Evolutionary conservation across 2,888 invertebrate genomes (phyloP).

Genomic region (Oasisia sp.): DNA sequence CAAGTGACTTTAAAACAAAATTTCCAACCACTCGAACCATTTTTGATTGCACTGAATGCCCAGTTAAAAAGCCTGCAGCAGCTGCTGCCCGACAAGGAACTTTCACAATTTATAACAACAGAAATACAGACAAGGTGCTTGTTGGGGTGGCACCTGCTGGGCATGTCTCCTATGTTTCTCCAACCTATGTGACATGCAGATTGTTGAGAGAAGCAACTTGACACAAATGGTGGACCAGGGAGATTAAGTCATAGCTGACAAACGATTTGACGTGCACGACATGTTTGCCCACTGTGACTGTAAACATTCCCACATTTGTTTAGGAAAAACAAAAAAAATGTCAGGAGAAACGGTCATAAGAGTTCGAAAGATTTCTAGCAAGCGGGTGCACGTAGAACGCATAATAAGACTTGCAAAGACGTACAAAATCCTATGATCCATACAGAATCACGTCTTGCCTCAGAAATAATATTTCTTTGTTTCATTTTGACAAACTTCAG

Average conservation of each 20-base stretch:
- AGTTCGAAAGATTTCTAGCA: background rate
- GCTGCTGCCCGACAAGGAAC: too few relatives aligned
- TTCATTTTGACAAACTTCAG: too few relatives aligned
- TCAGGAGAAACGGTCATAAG: background rate
- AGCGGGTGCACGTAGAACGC: too few relatives aligned
- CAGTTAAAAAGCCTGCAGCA: constrained; percentile 43
- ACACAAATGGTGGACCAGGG: background rate
- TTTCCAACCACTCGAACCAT: constrained; percentile 45
- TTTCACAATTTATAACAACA: constrained; percentile 49
- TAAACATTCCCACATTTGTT: constrained; percentile 23
- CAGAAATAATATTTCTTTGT: too few relatives aligned
- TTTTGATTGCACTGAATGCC: constrained; percentile 47
- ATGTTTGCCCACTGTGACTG: too few relatives aligned
- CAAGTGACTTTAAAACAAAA: constrained; percentile 40
- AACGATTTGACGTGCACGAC: constrained; percentile 18
- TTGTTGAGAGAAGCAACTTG: constrained; percentile 21
- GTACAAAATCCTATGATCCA: too few relatives aligned
- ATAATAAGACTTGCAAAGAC: too few relatives aligned
- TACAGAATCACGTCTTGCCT: too few relatives aligned
- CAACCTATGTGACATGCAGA: constrained; percentile 25
- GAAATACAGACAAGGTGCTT: constrained; percentile 45
- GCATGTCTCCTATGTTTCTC: constrained; percentile 26
- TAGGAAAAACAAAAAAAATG: too few relatives aligned
- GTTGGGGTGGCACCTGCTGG: constrained; percentile 21
- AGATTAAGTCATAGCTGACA: constrained; percentile 20